Evolutionary conservation across 2,888 invertebrate genomes (phyloP).

Genomic region (Aelia acuminata): DNA sequence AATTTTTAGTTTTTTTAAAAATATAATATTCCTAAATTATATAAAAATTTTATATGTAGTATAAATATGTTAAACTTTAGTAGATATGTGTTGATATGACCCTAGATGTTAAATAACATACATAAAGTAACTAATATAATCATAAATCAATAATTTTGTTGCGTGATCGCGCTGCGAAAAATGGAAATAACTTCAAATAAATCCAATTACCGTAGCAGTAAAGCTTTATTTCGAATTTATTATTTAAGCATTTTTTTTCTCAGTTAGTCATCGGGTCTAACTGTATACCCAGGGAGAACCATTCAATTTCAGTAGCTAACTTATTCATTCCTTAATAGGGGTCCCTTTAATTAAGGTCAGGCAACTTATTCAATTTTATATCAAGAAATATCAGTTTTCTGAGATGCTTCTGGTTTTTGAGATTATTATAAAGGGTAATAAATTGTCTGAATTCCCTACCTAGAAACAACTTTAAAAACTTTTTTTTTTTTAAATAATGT

Average conservation of each 20-base stretch:
- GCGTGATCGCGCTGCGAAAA: not conserved
- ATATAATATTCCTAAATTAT: too few species aligned
- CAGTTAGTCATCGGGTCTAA: not conserved
- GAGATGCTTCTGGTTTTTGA: not conserved
- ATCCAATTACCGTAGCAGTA: not conserved
- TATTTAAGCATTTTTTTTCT: not conserved
- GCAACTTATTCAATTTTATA: not conserved
- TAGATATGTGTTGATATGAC: too few species aligned
- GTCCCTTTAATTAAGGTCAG: not conserved
- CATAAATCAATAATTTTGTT: not conserved
- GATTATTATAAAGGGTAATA: too few species aligned
- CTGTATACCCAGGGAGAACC: not conserved
- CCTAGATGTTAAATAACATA: too few species aligned
- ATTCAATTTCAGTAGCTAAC: not conserved
- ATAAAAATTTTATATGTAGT: too few species aligned
- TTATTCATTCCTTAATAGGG: not conserved
- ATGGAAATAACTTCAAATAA: not conserved
- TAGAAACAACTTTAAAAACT: too few species aligned
- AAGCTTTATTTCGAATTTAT: not conserved
- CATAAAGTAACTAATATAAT: too few species aligned
- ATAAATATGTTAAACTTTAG: too few species aligned
- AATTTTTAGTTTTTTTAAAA: too few species aligned
- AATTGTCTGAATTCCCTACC: not conserved
- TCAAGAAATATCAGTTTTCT: not conserved
- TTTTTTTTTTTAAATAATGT: too few species aligned